phyloP scores from a whole-genome alignment of 2,888 invertebrate genomes.

The Heliconius aoede region DNA sequence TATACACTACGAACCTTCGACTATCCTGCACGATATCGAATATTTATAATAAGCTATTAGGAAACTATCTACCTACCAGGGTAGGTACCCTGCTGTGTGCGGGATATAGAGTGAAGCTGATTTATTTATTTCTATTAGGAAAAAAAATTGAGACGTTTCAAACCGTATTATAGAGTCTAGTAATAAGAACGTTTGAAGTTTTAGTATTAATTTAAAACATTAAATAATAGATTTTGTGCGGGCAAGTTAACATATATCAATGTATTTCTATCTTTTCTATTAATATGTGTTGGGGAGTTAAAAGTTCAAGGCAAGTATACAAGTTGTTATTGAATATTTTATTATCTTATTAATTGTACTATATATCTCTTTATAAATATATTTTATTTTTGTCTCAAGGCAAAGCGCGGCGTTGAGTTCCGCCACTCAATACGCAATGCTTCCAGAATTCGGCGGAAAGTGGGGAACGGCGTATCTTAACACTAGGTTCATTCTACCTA shows the following conservation, averaged over 20 bases:
- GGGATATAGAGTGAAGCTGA: too few species aligned
- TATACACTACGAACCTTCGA: not conserved
- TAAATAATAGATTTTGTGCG: conserved; percentile 6
- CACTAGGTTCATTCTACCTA: too few species aligned
- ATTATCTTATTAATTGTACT: conserved; percentile 19
- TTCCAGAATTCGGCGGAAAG: too few species aligned
- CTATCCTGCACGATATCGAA: not conserved
- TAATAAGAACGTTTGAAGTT: not conserved
- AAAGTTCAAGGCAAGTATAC: conserved; percentile 33
- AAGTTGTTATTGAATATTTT: conserved; percentile 30
- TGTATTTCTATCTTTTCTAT: conserved; percentile 19
- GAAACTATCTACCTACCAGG: too few species aligned
- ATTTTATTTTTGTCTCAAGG: not conserved
- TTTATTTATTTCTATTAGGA: too few species aligned
- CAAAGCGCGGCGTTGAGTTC: too few species aligned
- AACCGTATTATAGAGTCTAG: not conserved
- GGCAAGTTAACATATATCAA: conserved; percentile 23
- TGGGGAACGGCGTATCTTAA: too few species aligned
- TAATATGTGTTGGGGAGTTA: conserved; percentile 29
- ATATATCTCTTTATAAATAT: conserved; percentile 3
- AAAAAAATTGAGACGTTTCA: not conserved
- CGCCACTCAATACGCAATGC: too few species aligned
- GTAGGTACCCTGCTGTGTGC: too few species aligned
- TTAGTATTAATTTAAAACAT: not conserved
- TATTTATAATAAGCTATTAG: not conserved